Percentiles rank a stretch among this genome's conserved stretches.
Evolutionary conservation across 2,113 vertebrate species (phyloP).

Genomic region (Cacatua alba): DNA sequence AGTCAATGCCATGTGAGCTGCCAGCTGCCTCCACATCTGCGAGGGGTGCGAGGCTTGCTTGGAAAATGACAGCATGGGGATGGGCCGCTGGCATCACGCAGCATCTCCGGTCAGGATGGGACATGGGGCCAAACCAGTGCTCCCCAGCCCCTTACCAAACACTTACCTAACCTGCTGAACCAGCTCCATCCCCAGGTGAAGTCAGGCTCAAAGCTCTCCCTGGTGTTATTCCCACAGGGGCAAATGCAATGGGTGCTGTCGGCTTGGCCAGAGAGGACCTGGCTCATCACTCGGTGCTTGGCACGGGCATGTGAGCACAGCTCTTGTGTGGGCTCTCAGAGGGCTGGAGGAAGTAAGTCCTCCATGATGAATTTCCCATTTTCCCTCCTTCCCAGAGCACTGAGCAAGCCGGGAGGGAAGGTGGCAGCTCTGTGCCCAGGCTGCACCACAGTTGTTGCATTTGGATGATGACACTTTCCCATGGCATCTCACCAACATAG

Average conservation of each 20-base stretch:
- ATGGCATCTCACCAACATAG: neutral
- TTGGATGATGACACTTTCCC: neutral
- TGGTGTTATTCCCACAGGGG: neutral
- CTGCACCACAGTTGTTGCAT: accelerated
- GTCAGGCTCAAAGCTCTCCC: neutral
- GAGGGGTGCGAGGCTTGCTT: neutral
- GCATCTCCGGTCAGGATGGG: accelerated
- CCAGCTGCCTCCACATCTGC: neutral
- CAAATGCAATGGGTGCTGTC: neutral
- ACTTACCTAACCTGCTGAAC: neutral
- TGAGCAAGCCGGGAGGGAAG: neutral
- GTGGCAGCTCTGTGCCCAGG: accelerated
- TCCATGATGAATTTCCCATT: neutral
- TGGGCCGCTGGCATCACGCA: accelerated
- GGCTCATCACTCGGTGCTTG: neutral
- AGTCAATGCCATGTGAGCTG: neutral
- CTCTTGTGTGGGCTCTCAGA: neutral
- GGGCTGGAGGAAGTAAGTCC: neutral
- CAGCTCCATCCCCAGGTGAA: neutral
- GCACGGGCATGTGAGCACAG: accelerated
- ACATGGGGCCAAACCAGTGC: accelerated
- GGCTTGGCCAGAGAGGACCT: neutral
- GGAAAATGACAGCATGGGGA: neutral
- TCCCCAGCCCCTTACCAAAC: neutral
- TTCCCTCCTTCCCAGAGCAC: neutral